phyloP scores from a whole-genome alignment of 2,797 vertebrate genomes.

The Pseudochromis fuscus region DNA sequence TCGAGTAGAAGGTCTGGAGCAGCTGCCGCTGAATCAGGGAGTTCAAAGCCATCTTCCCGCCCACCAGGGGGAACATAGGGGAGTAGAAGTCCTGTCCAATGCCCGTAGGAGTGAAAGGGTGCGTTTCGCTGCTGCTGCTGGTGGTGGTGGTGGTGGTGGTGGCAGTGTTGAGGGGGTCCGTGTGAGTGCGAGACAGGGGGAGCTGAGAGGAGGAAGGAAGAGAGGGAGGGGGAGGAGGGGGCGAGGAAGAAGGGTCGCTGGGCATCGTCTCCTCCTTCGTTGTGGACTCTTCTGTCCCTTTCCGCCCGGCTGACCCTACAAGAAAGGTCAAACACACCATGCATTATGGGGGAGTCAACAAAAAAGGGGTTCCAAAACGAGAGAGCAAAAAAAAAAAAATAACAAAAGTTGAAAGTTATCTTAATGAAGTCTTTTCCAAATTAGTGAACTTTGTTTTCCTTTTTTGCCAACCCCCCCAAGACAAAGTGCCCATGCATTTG shows the following conservation, averaged over 20 bases:
- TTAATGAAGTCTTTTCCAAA: slow-evolving; percentile 77
- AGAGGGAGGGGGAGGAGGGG: slow-evolving; percentile 82
- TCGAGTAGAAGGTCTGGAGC: slow-evolving; percentile 99
- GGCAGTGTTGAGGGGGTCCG: slow-evolving; percentile 91
- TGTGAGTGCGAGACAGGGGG: slow-evolving; percentile 85
- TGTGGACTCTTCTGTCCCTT: slow-evolving; percentile 95
- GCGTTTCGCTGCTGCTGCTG: slow-evolving; percentile 91
- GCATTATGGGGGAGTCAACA: slow-evolving; percentile 99
- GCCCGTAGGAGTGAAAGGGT: slow-evolving; percentile 96
- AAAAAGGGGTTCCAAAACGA: slow-evolving; percentile 90
- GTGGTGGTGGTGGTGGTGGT: slow-evolving; percentile 88
- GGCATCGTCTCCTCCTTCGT: slow-evolving; percentile 89
- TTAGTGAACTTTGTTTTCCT: slow-evolving; percentile 78
- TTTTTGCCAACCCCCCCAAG: slow-evolving; percentile 92
- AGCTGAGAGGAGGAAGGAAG: slow-evolving; percentile 89
- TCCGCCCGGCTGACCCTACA: slow-evolving; percentile 99
- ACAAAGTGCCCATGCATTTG: slow-evolving; percentile 97
- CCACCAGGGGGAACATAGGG: slow-evolving; percentile 94
- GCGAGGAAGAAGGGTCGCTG: slow-evolving; percentile 78
- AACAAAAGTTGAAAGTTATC: slow-evolving; percentile 75
- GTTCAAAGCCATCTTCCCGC: slow-evolving; percentile 98
- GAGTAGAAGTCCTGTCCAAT: slow-evolving; percentile 98
- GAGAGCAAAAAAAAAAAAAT: slow-evolving; percentile 75
- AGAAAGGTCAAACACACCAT: slow-evolving; percentile 99
- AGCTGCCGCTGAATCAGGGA: slow-evolving; percentile 98